These are phyloP conservation scores for Macroramphosus scolopax DNA, from an alignment of 2,797 vertebrate genomes.

Conservation along the genomic window DNA sequence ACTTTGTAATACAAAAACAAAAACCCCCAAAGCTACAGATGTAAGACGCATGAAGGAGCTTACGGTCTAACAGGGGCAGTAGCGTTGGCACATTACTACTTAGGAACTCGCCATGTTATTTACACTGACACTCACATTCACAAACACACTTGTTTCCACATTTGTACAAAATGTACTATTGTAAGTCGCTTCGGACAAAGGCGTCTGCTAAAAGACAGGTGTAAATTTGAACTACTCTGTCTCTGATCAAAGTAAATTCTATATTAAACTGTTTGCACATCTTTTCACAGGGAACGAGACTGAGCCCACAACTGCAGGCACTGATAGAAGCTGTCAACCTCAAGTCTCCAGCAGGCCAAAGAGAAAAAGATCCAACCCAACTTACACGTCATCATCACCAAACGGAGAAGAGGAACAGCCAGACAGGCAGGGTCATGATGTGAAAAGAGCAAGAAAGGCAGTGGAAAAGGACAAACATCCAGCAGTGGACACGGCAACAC, in stretches of 20 bases:
- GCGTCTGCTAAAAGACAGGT: too few species aligned
- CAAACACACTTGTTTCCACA: too few species aligned
- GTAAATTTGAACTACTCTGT: too few species aligned
- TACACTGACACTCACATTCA: not conserved
- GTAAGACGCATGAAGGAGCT: too few species aligned
- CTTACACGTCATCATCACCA: slow-evolving; percentile 7
- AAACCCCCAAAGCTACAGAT: too few species aligned
- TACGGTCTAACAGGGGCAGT: too few species aligned
- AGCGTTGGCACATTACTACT: too few species aligned
- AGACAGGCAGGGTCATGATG: not conserved
- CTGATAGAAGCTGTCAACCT: slow-evolving; percentile 7
- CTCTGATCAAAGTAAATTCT: too few species aligned
- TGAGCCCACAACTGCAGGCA: not conserved
- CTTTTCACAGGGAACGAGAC: slow-evolving; percentile 27
- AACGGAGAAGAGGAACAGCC: slow-evolving; percentile 25
- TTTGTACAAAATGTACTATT: too few species aligned
- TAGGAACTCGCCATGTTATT: too few species aligned
- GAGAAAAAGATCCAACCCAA: slow-evolving; percentile 31
- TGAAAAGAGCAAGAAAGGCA: slow-evolving; percentile 38
- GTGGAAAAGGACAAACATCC: slow-evolving; percentile 26
- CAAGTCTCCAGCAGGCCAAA: slow-evolving; percentile 21
- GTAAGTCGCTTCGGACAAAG: too few species aligned
- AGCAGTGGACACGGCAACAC: not conserved
- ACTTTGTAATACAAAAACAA: too few species aligned
- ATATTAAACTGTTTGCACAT: not conserved